Evolutionary conservation across 1,140 invertebrate genomes (phyloP).

Genomic region (Marisa cornuarietis): DNA sequence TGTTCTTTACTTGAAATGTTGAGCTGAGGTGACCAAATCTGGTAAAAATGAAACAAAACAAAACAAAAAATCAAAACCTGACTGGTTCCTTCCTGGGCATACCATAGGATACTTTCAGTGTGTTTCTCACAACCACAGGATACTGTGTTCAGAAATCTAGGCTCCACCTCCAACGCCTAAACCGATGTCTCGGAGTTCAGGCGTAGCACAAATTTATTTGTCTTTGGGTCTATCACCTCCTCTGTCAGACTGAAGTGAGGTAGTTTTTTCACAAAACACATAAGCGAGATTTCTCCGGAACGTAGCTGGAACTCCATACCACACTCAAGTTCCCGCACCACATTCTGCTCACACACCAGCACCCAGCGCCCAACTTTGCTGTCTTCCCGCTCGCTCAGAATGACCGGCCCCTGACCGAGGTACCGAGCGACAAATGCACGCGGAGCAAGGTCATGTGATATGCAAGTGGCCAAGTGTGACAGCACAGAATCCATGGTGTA

Average conservation of each 20-base stretch:
- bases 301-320: conserved; percentile 88
- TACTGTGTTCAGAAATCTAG: too few relatives aligned
- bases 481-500: conserved; percentile 93
- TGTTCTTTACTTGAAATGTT: neutral
- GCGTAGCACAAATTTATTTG: conserved; percentile 92
- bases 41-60: neutral
- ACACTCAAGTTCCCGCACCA: conserved; percentile 82
- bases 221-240: conserved; percentile 94
- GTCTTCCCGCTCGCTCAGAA: conserved; percentile 54
- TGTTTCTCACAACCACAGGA: too few relatives aligned
- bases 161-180: conserved; percentile 63
- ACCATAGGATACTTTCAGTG: neutral
- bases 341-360: conserved; percentile 87
- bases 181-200: conserved; percentile 97
- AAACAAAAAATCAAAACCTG: neutral
- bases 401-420: conserved; percentile 66
- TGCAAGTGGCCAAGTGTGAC: conserved; percentile 85
- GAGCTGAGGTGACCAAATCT: neutral
- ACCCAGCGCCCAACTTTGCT: conserved; percentile 79
- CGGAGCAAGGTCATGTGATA: conserved; percentile 92
- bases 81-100: neutral
- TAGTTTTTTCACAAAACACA: conserved; percentile 84
- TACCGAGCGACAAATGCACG: conserved; percentile 85
- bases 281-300: conserved; percentile 90
- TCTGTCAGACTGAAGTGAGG: conserved; percentile 93